Conservation (phyloP, 2,113 vertebrate genomes). For the Leucopsar rothschildi region DNA sequence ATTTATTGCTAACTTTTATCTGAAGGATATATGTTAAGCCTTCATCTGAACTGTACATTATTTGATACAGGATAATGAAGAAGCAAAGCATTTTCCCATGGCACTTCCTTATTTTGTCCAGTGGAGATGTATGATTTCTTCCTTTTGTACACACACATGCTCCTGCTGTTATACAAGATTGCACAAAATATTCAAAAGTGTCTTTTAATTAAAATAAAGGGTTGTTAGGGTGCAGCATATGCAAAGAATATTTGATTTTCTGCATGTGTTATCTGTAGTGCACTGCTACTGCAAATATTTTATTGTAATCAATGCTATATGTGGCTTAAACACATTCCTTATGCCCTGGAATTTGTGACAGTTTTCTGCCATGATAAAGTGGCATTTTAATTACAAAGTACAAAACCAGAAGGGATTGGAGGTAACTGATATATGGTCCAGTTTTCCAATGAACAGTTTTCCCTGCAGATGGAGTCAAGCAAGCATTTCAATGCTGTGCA, state of each 20-base stretch:
- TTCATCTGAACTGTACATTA: neutral
- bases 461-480: neutral
- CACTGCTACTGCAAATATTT: neutral
- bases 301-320: neutral
- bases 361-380: neutral
- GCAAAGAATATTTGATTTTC: neutral
- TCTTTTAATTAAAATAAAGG: neutral
- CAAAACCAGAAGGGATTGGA: neutral
- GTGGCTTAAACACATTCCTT: neutral
- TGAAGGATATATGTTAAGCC: neutral
- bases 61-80: neutral
- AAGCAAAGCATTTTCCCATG: neutral
- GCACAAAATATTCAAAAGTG: neutral
- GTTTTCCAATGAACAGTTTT: neutral
- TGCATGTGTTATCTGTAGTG: neutral
- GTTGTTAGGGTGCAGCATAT: neutral
- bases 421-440: neutral
- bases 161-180: neutral
- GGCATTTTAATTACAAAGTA: neutral
- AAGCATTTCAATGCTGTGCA: neutral
- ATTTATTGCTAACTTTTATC: conserved; percentile 5
- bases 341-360: neutral
- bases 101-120: neutral
- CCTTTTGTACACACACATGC: neutral
- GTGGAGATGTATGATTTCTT: neutral